Evolutionary conservation across 2,888 invertebrate species (phyloP).

Genomic region (Lithophane ornitopus): DNA sequence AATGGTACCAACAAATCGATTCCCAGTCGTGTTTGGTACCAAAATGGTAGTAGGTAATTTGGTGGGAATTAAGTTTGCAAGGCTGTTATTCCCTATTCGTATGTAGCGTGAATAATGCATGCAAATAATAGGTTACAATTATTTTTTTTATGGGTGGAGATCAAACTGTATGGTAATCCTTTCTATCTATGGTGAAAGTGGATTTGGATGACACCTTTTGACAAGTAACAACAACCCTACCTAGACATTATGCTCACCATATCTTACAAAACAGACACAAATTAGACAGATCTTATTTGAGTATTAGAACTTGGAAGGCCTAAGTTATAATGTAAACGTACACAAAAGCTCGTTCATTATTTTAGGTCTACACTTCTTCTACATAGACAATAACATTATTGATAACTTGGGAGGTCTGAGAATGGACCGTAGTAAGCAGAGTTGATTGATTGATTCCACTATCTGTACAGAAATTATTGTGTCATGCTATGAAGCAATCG

Average conservation of each 20-base stretch:
- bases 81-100: constrained; percentile 5
- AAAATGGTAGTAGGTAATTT: constrained; percentile 35
- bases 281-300: too few species aligned
- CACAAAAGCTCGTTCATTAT: neutral
- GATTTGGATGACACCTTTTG: neutral
- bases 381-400: constrained; percentile 5
- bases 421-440: constrained; percentile 22
- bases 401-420: constrained; percentile 30
- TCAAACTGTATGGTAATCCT: neutral
- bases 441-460: constrained; percentile 34
- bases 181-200: neutral
- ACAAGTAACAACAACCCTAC: neutral
- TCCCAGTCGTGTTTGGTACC: constrained; percentile 21
- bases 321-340: neutral
- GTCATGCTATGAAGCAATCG: constrained; percentile 6
- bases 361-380: neutral
- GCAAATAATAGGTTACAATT: constrained; percentile 3
- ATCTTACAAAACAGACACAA: neutral
- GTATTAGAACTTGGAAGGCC: neutral
- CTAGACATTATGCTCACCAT: neutral
- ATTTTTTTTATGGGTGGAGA: neutral
- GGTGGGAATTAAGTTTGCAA: constrained; percentile 18
- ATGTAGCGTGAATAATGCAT: neutral
- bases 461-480: constrained; percentile 13
- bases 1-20: constrained; percentile 36